Evolutionary conservation across 2,888 invertebrate genomes (phyloP), one percentile per base, ranked within the genome.

Genomic region (Hirtodrosophila duncani): DNA sequence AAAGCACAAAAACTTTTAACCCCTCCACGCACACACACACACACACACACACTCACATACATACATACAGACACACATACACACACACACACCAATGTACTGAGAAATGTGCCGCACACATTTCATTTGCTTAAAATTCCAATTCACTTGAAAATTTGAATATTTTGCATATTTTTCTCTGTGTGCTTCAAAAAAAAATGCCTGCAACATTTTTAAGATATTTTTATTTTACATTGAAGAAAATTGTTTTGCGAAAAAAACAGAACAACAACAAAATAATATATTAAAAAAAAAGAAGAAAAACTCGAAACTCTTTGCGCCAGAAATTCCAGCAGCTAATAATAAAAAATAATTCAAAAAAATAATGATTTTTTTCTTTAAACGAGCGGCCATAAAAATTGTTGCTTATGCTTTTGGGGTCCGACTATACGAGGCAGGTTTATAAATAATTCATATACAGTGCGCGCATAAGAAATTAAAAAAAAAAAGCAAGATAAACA

Each of bases 121-220:
- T 75, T 79, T 71, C 67, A 79, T 79, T 74, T 75, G 67, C 64
- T 67, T 74, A 75, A 74, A 74, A 74, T 79, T 74, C 71, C 75
- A 79, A 71, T 79, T 75, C 64, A 75, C 75, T 71, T 64, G 37
- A 64, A 75, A 79, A 74, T 79, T 70, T 67, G 71, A 74, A 79
- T 79, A 79, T 79, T 79, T 74, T 67, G 75, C 71, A 79, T 74
- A 78, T 78, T 64, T 78, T 45, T 46, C 11, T 42, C 26, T 43
- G 33, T 45, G 39, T 33, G 56, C 42, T 50, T 43, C 29, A 52
- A 63, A 59, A 53, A 36, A 52, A 63, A 59, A 53, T 71, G 56
- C 56, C 56, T 56, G 61, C 56, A 56, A 61, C 58, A 61, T 65
- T 77, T 75, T 63, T 44, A 39, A 9, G 13, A 21, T 36, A 21